Evolutionary conservation across 2,888 invertebrate genomes (phyloP).

Genomic region (Biston stratarius): DNA sequence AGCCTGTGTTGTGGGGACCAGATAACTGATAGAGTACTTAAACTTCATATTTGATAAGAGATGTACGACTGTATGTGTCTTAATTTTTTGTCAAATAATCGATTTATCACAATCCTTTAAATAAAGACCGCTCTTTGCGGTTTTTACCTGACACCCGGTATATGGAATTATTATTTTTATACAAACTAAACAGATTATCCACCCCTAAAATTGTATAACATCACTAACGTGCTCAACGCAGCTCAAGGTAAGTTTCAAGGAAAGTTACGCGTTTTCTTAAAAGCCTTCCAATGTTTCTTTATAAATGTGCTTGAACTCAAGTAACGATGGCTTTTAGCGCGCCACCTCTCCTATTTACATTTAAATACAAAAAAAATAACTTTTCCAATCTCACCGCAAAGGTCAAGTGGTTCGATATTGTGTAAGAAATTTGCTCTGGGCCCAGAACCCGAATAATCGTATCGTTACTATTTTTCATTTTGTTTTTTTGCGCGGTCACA

Average conservation of each 20-base stretch:
- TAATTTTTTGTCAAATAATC: too few relatives aligned
- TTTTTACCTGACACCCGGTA: too few relatives aligned
- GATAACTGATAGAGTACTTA: too few relatives aligned
- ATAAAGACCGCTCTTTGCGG: too few relatives aligned
- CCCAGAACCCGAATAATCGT: background rate
- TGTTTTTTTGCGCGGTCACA: background rate
- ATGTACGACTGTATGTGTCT: too few relatives aligned
- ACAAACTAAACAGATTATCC: background rate
- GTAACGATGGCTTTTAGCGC: conserved; percentile 28
- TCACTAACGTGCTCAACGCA: conserved; percentile 1
- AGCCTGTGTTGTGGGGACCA: too few relatives aligned
- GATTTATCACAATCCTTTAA: too few relatives aligned
- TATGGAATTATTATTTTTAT: too few relatives aligned
- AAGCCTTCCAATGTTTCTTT: conserved; percentile 43
- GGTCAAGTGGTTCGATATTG: conserved; percentile 26
- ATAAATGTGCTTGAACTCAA: conserved; percentile 31
- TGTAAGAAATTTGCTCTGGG: conserved; percentile 4
- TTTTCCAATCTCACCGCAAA: conserved; percentile 32
- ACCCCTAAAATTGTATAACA: background rate
- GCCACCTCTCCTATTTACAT: conserved; percentile 32
- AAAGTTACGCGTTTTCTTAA: conserved; percentile 41
- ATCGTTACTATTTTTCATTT: conserved; percentile 9
- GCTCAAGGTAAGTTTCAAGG: conserved; percentile 21
- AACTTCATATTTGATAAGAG: too few relatives aligned
- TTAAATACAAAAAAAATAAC: conserved; percentile 33